Base-by-base conservation (phyloP, 2,113 vertebrate species). In the Eupsittula cactorum region DNA sequence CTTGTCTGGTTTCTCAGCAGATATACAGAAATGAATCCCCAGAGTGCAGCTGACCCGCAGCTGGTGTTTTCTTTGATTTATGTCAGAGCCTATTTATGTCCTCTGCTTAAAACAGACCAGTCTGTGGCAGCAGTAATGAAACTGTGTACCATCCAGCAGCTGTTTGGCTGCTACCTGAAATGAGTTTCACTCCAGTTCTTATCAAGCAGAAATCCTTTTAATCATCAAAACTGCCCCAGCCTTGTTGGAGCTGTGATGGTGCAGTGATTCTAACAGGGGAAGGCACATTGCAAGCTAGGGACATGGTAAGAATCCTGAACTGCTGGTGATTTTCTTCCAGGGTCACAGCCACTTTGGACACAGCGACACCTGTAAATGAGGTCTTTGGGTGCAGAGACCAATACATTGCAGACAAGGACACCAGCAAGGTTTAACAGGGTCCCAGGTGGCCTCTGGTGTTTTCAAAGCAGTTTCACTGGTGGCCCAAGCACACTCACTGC, bases 41-140 rank as follows among this genome's bases (percentile, higher is more conserved):
- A 65, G 94, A 90, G 91, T 4, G 33, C 0, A 2, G 70, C 93
- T 95, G 96, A 97, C 95, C 95, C 2, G 14, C 90, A 96, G 93
- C 95, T 96, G 96, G 90, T 95, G 94, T 80, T 97, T 92, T 92
- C 95, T 96, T 91, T 95, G 95, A 96, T 96, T 95, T 85, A 82
- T 96, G 96, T 96, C 96, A 93, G 62, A 95, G 76, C 67, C 95
- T 83, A 95, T 97, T 96, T 96, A 79, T 0, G 47, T 96, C 88
- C 77, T 42, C 95, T 88, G 86, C 95, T 94, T 95, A 96, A 96
- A 96, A 96, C 96, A 96, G 94, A 96, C 93, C 93, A 86, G 88
- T 79, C 57, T 8, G 0, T 95, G 96, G 94, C 96, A 97, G 93
- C 86, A 67, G 93, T 74, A 96, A 97, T 96, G 92, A 55, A 95